Evolutionary conservation across 2,888 invertebrate species (phyloP), one percentile per base, ranked within the genome.

Genomic region (Eumacrocentrus americanus): DNA sequence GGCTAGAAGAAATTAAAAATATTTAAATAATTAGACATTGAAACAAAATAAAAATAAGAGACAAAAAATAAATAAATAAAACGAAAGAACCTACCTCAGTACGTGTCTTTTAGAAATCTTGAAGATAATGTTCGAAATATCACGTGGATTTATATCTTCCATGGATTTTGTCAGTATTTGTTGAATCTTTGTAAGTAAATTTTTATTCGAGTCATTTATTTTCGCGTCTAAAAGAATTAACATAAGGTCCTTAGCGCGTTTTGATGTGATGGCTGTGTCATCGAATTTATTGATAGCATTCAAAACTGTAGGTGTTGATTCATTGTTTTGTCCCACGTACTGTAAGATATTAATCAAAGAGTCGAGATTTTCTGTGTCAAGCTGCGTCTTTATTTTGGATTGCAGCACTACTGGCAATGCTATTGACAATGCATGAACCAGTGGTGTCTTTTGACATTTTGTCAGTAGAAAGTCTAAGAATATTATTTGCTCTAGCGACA

Each of bases 371-470:
- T 84, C 80, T 7, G 75, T 79, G 63, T 89, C 86, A n/a, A 74
- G 64, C 74, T 89, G 87, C 4, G 81, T 66, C 0, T 83, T 82
- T 5, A 90, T 67, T 62, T 88, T 85, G 5, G 86, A 83, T 79
- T 89, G 87, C 72, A 90, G 89, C 0, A 88, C 86, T 23, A 89
- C 75, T 0, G 90, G 89, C 7, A 91, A 70, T 0, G 90, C 90
- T 0, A 88, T 81, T 69, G 82, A 83, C 3, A 91, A 71, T 0
- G 89, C 89, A 34, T 88, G 87, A 0, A 86, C 83, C 20, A 91
- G 77, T 58, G 89, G 86, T 11, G 82, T 83, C 1, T 67, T 69
- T 38, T 84, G 80, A 50, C 84, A 83, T 60, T 83, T 82, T 1
- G 76, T 72, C 0, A 91, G 72, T 5, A 90, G 68, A 71, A 85